Evolutionary conservation across 2,888 invertebrate species (phyloP), one percentile per base, ranked within the genome.

Genomic region (Pristionchus mayeri): DNA sequence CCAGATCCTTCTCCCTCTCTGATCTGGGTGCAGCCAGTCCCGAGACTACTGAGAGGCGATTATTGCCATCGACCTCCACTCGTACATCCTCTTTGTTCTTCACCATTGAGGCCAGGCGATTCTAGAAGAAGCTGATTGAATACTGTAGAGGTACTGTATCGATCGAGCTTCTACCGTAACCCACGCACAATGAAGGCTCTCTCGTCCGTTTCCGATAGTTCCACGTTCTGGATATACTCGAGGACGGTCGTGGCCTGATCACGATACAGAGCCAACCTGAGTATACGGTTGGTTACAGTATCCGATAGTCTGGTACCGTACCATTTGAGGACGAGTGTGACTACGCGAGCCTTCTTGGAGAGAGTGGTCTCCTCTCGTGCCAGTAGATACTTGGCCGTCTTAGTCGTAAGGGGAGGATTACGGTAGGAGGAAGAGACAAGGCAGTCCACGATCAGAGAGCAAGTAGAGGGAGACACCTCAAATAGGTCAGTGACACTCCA

Each of bases 271-370:
- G 27, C 21, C 50, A 78, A 50, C 76, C 76, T 78, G 50, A 27
- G 24, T 11, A 44, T 75, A 75, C 75, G 44, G 44, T 78, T 24
- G 40, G 40, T 40, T 76, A 76, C 76, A 50, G 76, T 78, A 50
- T 50, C 30, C 44, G 44, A 9, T 44, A 13, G 13, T 44, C 44
- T 44, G n/a, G 1, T 75, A 50, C 76, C 76, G 34, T 78, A 78
- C 76, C 76, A 78, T 78, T 50, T 78, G 76, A 78, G 76, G 13
- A 48, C 76, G 16, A 27, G 18, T 6, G 24, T 24, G 48, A 78
- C 9, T 0, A 78, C 76, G 24, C 3, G 27, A 21, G 27, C 50
- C 34, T 78, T 78, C 50, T 18, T 78, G 50, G 48, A 27, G 3
- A 78, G 16, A 78, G 48, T 50, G 9, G 9, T 30, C 21, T 78